Base-by-base conservation (phyloP, 1,140 invertebrate species). In the Hormaphis cornu region DNA sequence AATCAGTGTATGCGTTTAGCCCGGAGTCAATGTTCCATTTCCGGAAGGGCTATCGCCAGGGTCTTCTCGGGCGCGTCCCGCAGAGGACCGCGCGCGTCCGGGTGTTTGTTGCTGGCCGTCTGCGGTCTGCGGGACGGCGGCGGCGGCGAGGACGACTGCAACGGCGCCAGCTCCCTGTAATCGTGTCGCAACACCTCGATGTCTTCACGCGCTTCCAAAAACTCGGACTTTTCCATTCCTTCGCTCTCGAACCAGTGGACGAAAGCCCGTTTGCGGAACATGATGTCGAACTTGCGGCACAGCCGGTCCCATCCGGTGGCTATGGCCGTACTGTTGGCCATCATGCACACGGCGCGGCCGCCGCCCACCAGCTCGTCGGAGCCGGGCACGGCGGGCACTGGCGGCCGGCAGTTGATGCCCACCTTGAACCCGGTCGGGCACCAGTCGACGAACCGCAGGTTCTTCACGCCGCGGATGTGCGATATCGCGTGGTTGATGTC, bases 231-330 rank as follows among this genome's bases (percentile, higher is more conserved):
- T 24, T 73, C 72, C 72, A 73, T 72, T 76, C 89, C 89, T 81
- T 92, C 89, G 71, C 88, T 87, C 20, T 90, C 87, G 75, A 89
- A 89, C 89, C 89, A 92, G 76, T 91, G 89, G 22, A 91, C 87
- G 75, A 91, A 92, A 44, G 89, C 89, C 72, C 88, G 81, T 81
- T 91, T 91, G 76, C 86, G 85, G 79, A 89, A 90, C 89, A 84
- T 90, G 59, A 90, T 77, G 76, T 91, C 88, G 76, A 91, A 92
- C 78, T 93, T 92, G 75, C 89, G 86, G 76, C 90, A 87, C 53
- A 90, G 78, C 71, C 86, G 82, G 44, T 84, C 84, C 88, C 88
- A 91, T 16, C 88, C 88, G 75, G 89, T 86, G 54, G 85, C 86
- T 73, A 90, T 89, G 71, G 89, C 88, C 18, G 89, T 90, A 69